Evolutionary conservation across 2,797 vertebrate genomes (phyloP), one percentile per base, ranked within the genome.

Genomic region (Enteromius mattozi): DNA sequence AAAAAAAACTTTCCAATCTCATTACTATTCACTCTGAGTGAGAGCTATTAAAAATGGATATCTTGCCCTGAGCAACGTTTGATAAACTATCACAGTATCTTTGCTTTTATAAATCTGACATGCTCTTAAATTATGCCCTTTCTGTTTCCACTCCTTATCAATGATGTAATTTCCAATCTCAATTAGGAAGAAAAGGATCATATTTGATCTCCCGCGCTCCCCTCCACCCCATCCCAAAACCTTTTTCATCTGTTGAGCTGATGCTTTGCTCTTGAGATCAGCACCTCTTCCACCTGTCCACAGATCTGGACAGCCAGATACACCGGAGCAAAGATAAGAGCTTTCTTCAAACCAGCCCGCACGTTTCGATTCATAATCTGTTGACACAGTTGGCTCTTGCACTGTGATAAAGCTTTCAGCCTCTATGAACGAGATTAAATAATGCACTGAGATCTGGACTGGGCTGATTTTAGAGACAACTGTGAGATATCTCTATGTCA

Each of bases 31-130:
- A 78, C 81, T 51, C 49, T 81, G 71, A 86, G 85, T 59, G 77
- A 47, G 9, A 77, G 37, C 47, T 49, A 89, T 90, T 86, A 89
- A 89, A 89, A 89, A 72, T 86, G 84, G 83, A 90, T 86, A 69
- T 83, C 80, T 78, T 85, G 86, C 86, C 85, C 35, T 37, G 82
- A 87, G 86, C 68, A 27, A 89, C 74, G 2, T 86, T 89, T 89
- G 82, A 87, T 88, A 81, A 87, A 88, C 85, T 81, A 81, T 87
- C 61, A 86, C 66, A 65, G 66, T 85, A 83, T 88, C 78, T 87
- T 86, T 81, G 78, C 85, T 87, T 89, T 89, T 81, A 84, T 72
- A 86, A 89, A 89, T 87, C 74, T 80, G 85, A 86, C 86, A 86
- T 81, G 85, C 78, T 86, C 80, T 82, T 87, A 87, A 88, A 89